A percentile compares a stretch with the other conserved stretches of the same genome.
Evolutionary conservation across 2,888 invertebrate genomes (phyloP).

Genomic region (Caenorhabditis macrosperma): DNA sequence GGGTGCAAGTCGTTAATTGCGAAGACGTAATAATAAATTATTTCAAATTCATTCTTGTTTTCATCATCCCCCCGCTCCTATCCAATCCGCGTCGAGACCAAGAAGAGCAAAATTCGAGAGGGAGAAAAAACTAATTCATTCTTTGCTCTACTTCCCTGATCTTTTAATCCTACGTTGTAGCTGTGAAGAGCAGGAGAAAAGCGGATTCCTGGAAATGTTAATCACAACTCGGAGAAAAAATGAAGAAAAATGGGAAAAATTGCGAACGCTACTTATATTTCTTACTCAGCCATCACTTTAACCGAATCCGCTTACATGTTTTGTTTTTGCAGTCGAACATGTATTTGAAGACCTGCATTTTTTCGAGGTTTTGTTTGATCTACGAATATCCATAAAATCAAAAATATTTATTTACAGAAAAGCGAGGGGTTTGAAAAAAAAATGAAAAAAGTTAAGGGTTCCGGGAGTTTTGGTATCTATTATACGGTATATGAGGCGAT

Average conservation of each 20-base stretch:
- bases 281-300: neutral
- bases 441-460: neutral
- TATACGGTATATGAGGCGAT: neutral
- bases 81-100: neutral
- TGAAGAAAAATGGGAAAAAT: too few relatives aligned
- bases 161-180: neutral
- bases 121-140: conserved; percentile 15
- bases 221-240: too few relatives aligned
- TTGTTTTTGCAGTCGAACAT: too few relatives aligned
- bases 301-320: neutral
- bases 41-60: neutral
- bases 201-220: neutral
- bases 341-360: too few relatives aligned
- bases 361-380: conserved; percentile 12
- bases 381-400: neutral
- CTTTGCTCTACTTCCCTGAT: neutral
- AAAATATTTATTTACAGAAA: conserved; percentile 44
- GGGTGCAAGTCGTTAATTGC: neutral
- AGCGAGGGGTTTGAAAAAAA: neutral
- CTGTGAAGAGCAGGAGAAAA: neutral
- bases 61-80: neutral
- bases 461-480: too few relatives aligned
- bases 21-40: neutral
- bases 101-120: neutral
- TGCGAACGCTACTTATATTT: neutral